Percentiles rank a stretch among this genome's conserved stretches.
Conservation (phyloP, 2,797 vertebrate species). For the Valencia hispanica region DNA sequence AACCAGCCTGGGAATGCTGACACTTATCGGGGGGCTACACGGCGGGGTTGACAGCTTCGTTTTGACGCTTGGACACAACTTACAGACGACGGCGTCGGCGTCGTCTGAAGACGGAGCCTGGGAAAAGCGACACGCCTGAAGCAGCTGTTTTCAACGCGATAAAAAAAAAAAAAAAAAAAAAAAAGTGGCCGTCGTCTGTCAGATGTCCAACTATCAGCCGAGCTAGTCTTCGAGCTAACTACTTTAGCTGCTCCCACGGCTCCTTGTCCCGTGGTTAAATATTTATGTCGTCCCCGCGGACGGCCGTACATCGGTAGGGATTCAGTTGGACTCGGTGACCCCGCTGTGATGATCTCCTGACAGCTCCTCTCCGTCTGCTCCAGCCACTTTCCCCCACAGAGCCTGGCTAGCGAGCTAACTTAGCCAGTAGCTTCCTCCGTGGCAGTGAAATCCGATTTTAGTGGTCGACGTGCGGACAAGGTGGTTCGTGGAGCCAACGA, state of each 20-base stretch:
- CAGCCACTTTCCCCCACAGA: constrained; percentile 40
- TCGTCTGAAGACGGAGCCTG: constrained; percentile 8
- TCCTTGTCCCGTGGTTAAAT: constrained; percentile 12
- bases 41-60: constrained; percentile 51
- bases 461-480: constrained; percentile 41
- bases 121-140: constrained; percentile 29
- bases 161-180: too few species aligned
- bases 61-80: neutral
- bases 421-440: constrained; percentile 45
- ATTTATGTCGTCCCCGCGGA: constrained; percentile 40
- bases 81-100: constrained; percentile 23
- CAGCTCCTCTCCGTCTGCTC: constrained; percentile 47
- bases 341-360: constrained; percentile 73
- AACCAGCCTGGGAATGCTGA: constrained; percentile 55
- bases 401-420: constrained; percentile 64
- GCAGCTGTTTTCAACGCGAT: constrained; percentile 53
- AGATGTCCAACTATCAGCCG: constrained; percentile 67
- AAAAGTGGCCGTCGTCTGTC: constrained; percentile 69
- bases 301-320: constrained; percentile 8
- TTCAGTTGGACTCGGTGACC: constrained; percentile 46
- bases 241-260: constrained; percentile 26
- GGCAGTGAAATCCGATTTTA: constrained; percentile 54
- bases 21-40: constrained; percentile 36
- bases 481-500: constrained; percentile 41
- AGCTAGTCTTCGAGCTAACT: constrained; percentile 65